Percentiles rank a stretch among this genome's conserved stretches.
Conservation (phyloP, 1,140 invertebrate species). For the Oncopeltus fasciatus region DNA sequence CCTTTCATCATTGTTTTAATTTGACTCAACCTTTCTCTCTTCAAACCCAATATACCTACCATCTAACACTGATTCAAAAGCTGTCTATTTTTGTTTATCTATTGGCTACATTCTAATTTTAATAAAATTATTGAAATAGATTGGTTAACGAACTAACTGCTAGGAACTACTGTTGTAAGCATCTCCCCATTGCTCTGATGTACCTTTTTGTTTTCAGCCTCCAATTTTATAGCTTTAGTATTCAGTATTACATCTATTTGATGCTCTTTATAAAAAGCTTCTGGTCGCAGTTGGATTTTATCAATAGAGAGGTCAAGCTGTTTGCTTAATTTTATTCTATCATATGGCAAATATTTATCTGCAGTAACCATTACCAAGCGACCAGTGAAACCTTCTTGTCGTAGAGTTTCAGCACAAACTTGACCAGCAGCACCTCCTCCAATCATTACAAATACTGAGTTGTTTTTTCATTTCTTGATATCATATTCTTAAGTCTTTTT, state of each 20-base stretch:
- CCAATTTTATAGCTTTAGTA: conserved; percentile 40
- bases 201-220: conserved; percentile 45
- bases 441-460: conserved; percentile 50
- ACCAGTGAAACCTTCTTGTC: conserved; percentile 78
- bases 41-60: no score
- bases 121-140: no score
- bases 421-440: conserved; percentile 74
- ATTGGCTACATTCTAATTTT: no score
- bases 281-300: conserved; percentile 46
- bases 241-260: conserved; percentile 56
- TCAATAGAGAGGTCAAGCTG: conserved; percentile 43
- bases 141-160: no score
- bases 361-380: conserved; percentile 60
- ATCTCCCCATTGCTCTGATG: conserved; percentile 49
- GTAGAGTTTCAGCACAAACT: conserved; percentile 68
- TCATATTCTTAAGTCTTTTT: conserved; percentile 48
- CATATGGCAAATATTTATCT: conserved; percentile 71
- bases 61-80: no score
- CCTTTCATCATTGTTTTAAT: no score
- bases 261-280: conserved; percentile 54
- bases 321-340: conserved; percentile 80
- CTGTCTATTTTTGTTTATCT: no score
- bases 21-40: no score
- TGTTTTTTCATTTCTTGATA: conserved; percentile 32
- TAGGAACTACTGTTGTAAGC: no score